Conservation (phyloP, 2,113 vertebrate species). For the Gymnorhina tibicen region DNA sequence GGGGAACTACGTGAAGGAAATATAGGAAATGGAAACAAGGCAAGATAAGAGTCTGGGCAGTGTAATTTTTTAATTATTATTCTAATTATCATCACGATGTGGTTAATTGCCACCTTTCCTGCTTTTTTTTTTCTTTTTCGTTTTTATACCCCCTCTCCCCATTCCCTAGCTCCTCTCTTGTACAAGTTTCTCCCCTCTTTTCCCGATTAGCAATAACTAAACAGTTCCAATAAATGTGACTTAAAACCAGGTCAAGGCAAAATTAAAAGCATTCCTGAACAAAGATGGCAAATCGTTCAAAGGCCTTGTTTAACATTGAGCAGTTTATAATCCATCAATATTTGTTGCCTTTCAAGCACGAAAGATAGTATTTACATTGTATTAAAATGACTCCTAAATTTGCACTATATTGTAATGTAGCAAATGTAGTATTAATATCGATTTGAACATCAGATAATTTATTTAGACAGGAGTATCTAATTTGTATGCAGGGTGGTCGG, state of each 20-base stretch:
- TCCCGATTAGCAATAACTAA: slow-evolving; percentile 23
- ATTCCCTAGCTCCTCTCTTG: not conserved
- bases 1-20: slow-evolving; percentile 47
- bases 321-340: slow-evolving; percentile 71
- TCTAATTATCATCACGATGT: not conserved
- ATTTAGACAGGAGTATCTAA: slow-evolving; percentile 75
- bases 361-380: slow-evolving; percentile 75
- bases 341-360: slow-evolving; percentile 66
- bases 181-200: not conserved
- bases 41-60: slow-evolving; percentile 23
- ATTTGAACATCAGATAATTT: slow-evolving; percentile 78
- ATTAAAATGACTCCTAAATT: slow-evolving; percentile 74
- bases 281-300: slow-evolving; percentile 66
- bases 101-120: slow-evolving; percentile 12
- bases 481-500: slow-evolving; percentile 75
- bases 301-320: slow-evolving; percentile 64
- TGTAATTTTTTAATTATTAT: slow-evolving; percentile 43
- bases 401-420: slow-evolving; percentile 76
- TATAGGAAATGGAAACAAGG: slow-evolving; percentile 67
- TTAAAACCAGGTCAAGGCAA: slow-evolving; percentile 49
- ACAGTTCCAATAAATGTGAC: slow-evolving; percentile 51
- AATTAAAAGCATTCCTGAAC: slow-evolving; percentile 68
- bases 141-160: not conserved
- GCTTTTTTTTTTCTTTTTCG: not conserved
- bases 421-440: slow-evolving; percentile 80